Evolutionary conservation across 2,797 vertebrate species (phyloP), one percentile per base, ranked within the genome.

Genomic region (Erithacus rubecula): DNA sequence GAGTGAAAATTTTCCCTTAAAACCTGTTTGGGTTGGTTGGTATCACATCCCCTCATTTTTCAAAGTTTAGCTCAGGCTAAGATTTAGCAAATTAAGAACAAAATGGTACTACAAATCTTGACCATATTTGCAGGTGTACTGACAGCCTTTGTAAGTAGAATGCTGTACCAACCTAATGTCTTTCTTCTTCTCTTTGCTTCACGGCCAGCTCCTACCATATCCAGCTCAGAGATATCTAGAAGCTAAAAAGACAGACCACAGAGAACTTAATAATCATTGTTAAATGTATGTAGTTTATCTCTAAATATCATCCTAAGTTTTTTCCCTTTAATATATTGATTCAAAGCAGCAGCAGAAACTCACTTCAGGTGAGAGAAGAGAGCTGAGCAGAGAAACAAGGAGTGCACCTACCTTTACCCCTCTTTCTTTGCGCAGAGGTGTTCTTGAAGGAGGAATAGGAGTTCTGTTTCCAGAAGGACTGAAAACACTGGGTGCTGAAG

Each of bases 101-200:
- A 90, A 72, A 49, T 12, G 5, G 16, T 39, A 47, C 47, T 41
- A 72, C 17, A 72, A 69, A 49, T 53, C 18, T 63, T 58, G n/a
- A 69, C 75, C 37, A 29, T 44, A 63, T 37, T 5, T 79, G 18
- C 16, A 79, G 12, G 14, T 47, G 22, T 9, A 46, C 34, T 24
- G 68, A 47, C 1, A 83, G 15, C 27, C 34, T 69, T 65, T 62
- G 0, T 37, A 53, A 58, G 51, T 0, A 78, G 36, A 24, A 59
- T n/a, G n/a, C 14, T 84, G 15, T 43, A 98, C 97, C 58, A 97
- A 99, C 99, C 99, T 93, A 99, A 83, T 23, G 99, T 99, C 98
- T 99, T 99, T 94, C 99, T 98, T 96, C 99, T 98, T 96, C 99
- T 98, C 97, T 99, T 99, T 3, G 99, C 99, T 96, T 99, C 99